phyloP scores from a whole-genome alignment of 2,113 vertebrate species.

The Isichthys henryi region DNA sequence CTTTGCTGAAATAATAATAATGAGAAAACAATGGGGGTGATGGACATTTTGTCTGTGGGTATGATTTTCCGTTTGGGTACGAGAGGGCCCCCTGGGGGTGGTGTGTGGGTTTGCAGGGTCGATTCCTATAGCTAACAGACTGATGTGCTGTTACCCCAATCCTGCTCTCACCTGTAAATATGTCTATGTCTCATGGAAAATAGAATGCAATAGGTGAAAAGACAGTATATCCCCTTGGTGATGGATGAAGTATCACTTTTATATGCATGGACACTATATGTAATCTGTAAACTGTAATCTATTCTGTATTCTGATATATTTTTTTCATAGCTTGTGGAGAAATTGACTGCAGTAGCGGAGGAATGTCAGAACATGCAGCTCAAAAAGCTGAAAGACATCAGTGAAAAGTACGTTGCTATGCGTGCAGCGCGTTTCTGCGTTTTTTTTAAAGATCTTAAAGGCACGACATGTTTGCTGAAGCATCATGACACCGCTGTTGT shows the following conservation, averaged over 20 bases:
- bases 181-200: background rate
- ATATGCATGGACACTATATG: background rate
- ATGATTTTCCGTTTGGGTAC: background rate
- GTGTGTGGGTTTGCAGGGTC: background rate
- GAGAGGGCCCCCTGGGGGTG: background rate
- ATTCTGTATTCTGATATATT: constrained; percentile 3
- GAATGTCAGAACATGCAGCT: constrained; percentile 88
- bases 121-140: background rate
- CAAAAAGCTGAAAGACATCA: constrained; percentile 87
- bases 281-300: background rate
- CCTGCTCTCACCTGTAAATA: background rate
- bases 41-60: background rate
- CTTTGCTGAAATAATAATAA: background rate
- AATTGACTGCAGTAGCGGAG: constrained; percentile 82
- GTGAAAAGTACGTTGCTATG: constrained; percentile 78
- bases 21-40: background rate
- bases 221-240: background rate
- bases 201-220: background rate
- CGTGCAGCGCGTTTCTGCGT: background rate
- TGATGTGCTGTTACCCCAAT: background rate
- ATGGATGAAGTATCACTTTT: background rate
- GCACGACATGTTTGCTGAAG: background rate
- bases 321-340: constrained; percentile 78
- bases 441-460: background rate
- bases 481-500: background rate